Conservation (phyloP, 1,140 invertebrate species). For the Lerema accius region DNA sequence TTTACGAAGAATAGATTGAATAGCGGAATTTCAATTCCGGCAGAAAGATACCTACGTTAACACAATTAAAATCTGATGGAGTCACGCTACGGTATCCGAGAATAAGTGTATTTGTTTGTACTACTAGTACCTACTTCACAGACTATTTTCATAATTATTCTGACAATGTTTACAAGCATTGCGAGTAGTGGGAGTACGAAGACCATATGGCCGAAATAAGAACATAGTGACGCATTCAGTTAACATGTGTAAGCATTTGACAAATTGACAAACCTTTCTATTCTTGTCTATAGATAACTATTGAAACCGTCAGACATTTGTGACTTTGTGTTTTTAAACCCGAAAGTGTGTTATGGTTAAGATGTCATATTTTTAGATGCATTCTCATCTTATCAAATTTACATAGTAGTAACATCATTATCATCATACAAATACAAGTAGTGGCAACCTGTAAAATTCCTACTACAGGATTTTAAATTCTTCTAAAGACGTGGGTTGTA, state of each 20-base stretch:
- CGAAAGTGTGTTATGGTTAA: no score
- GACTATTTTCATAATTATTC: slow-evolving; percentile 26
- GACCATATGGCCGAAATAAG: slow-evolving; percentile 37
- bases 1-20: slow-evolving; percentile 9
- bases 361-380: no score
- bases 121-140: slow-evolving; percentile 5
- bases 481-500: no score
- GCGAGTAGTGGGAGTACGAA: slow-evolving; percentile 10
- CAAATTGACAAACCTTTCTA: slow-evolving; percentile 12
- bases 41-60: not conserved
- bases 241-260: slow-evolving; percentile 8
- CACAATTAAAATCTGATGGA: slow-evolving; percentile 1
- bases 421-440: no score
- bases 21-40: not conserved
- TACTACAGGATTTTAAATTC: no score
- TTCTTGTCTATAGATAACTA: not conserved
- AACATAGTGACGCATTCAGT: slow-evolving; percentile 28
- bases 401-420: no score
- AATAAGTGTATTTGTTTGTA: slow-evolving; percentile 7
- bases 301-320: no score
- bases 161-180: slow-evolving; percentile 19
- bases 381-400: no score
- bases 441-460: no score
- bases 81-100: not conserved
- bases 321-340: no score